These are phyloP conservation scores for Malurus splendens DNA, from an alignment of 2,797 vertebrate species.

Conservation along the genomic window DNA sequence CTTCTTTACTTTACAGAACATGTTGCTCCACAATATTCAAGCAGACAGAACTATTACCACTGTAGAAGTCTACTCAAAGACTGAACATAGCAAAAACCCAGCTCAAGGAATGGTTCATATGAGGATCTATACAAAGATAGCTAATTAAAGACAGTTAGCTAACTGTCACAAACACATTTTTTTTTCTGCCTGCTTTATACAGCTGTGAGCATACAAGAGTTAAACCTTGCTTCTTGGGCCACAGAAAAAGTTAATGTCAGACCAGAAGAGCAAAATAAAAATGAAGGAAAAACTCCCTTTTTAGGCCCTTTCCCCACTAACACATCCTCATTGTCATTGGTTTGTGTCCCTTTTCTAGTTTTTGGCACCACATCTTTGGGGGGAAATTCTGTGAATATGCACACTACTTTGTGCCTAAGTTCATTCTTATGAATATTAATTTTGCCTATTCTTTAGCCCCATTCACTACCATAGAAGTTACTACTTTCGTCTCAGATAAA, in stretches of 20 bases:
- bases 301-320: neutral
- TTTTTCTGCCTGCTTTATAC: neutral
- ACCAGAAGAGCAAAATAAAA: neutral
- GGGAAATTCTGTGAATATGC: neutral
- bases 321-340: neutral
- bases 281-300: neutral
- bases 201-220: neutral
- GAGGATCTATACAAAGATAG: neutral
- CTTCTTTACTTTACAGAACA: neutral
- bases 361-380: neutral
- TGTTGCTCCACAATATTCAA: neutral
- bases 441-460: neutral
- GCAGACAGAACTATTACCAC: neutral
- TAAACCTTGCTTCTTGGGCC: neutral
- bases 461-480: neutral
- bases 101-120: neutral
- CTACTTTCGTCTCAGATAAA: neutral
- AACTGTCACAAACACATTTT: neutral
- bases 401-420: neutral
- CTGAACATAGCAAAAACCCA: neutral
- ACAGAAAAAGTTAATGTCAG: neutral
- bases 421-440: neutral
- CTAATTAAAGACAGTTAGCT: neutral
- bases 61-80: neutral
- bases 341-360: neutral